Evolutionary conservation across 2,113 vertebrate species (phyloP).

Genomic region (Hydrochoerus hydrochaeris): DNA sequence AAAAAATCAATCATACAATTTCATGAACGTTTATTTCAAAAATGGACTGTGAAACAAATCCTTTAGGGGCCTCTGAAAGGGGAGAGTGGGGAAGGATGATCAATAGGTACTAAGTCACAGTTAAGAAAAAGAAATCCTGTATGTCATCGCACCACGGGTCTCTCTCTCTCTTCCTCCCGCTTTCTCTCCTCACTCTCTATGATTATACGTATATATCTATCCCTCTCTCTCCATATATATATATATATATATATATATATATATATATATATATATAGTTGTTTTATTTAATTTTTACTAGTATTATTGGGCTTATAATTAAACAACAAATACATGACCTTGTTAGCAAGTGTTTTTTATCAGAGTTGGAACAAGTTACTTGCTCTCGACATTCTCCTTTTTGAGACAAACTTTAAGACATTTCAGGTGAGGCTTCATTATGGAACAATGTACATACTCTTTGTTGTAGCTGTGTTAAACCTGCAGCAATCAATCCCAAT

Average conservation of each 20-base stretch:
- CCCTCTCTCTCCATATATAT: background rate
- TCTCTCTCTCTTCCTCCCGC: background rate
- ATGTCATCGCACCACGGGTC: no score
- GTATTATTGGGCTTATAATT: background rate
- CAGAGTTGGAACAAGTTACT: constrained; percentile 43
- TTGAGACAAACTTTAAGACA: constrained; percentile 27
- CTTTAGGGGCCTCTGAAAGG: background rate
- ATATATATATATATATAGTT: no score
- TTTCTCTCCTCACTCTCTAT: no score
- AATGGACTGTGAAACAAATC: background rate
- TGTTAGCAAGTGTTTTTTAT: background rate
- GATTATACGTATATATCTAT: no score
- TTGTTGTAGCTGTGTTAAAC: constrained; percentile 32
- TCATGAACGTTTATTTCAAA: background rate
- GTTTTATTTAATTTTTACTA: constrained; percentile 3
- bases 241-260: no score
- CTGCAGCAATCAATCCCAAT: constrained; percentile 41
- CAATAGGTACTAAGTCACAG: background rate
- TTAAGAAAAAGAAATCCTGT: background rate
- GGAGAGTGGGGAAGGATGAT: background rate
- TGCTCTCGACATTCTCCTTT: constrained; percentile 35
- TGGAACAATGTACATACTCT: constrained; percentile 62
- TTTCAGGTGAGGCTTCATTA: constrained; percentile 56
- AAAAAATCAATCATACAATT: background rate
- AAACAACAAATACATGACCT: background rate